Evolutionary conservation across 2,797 vertebrate genomes (phyloP).

Genomic region (Limnodromus scolopaceus): DNA sequence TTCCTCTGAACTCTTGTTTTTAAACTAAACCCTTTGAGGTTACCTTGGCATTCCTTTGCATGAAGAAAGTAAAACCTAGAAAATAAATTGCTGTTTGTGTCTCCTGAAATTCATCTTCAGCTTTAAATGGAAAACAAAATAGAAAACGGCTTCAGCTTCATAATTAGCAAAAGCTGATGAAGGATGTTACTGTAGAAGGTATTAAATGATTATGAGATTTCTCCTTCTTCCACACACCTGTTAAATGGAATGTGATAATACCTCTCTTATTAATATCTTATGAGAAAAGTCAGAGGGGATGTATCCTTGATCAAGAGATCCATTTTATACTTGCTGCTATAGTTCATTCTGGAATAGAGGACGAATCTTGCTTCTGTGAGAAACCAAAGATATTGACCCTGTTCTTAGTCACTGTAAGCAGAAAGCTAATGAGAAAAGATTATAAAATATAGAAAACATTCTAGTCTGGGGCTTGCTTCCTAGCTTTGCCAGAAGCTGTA

Average conservation of each 20-base stretch:
- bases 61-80: neutral
- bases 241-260: slow-evolving; percentile 44
- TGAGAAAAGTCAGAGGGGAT: neutral
- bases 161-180: slow-evolving; percentile 10
- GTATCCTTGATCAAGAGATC: neutral
- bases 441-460: neutral
- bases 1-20: slow-evolving; percentile 24
- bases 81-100: neutral
- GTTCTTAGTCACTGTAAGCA: neutral
- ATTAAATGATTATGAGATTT: slow-evolving; percentile 41
- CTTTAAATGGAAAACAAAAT: neutral
- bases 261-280: slow-evolving; percentile 27
- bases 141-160: neutral
- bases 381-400: neutral
- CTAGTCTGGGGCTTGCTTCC: neutral
- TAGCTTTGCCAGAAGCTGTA: neutral
- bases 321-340: neutral
- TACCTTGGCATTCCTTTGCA: neutral
- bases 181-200: neutral
- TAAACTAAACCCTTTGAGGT: slow-evolving; percentile 22
- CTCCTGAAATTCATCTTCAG: neutral
- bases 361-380: neutral
- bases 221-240: slow-evolving; percentile 24
- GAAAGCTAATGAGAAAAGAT: neutral
- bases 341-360: neutral